Base-by-base conservation (phyloP, 1,140 invertebrate species). In the Neodiprion virginianus region DNA sequence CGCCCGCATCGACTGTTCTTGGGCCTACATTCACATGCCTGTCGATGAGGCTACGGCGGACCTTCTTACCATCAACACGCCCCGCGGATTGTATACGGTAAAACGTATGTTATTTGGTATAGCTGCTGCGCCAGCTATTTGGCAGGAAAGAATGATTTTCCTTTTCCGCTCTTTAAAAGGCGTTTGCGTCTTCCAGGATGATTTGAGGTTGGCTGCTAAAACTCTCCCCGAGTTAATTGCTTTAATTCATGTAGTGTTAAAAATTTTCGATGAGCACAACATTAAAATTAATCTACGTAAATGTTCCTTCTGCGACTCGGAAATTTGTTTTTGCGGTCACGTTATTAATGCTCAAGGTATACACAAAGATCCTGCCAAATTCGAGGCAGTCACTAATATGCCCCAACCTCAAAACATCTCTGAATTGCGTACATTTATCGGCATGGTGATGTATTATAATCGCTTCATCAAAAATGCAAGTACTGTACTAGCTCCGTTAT, bases 21-120 rank as follows among this genome's bases (percentile, higher is more conserved):
- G 80, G 17, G 80, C 76, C 0, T 78, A 79, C 68, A 74, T 74
- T 1, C 75, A 80, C 50, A 48, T 80, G 0, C 66, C 48, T 49
- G 74, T 78, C 0, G 74, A 81, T 49, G 79, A 81, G 0, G 74
- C 78, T 17, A 17, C 17, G 17, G 17, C 17, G 17, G 17, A 17
- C 17, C 17, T 17, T 17, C 17, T 17, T 17, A 17, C 17, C 17
- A 17, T 17, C 17, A 17, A 17, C 17, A 17, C 17, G 17, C 17
- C 17, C 17, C 17, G 17, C 17, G 17, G 17, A 17, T 23, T 82
- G 5, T 81, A 82, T 68, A 80, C 77, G n/a, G 75, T 76, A 48
- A 82, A 76, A 2, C 77, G 80, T 47, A 78, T 78, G 3, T 61
- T 81, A 21, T 78, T 81, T 69, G 77, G 77, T 12, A 74, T 71